Percentiles rank a stretch among this genome's conserved stretches.
Evolutionary conservation across 2,888 invertebrate genomes (phyloP).

Genomic region (Tinea trinotella): DNA sequence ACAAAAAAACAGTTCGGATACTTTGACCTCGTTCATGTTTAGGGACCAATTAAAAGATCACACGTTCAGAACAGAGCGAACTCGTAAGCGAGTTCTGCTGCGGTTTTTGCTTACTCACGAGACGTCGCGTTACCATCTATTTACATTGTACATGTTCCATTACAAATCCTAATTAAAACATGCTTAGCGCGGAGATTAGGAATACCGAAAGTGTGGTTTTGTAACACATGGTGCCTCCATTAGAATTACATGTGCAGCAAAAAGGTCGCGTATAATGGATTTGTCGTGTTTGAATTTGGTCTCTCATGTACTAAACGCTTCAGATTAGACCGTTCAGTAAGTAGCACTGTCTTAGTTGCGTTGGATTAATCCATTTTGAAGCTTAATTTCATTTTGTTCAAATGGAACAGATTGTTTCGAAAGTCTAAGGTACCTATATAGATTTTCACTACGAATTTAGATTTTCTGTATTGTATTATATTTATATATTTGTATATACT

Average conservation of each 20-base stretch:
- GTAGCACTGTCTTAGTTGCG: conserved; percentile 1
- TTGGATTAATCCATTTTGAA: not conserved
- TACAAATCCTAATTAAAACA: conserved; percentile 20
- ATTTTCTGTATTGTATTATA: too few species aligned
- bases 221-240: conserved; percentile 30
- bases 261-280: conserved; percentile 29
- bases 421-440: too few species aligned
- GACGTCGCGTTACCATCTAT: not conserved
- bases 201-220: conserved; percentile 21
- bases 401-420: not conserved
- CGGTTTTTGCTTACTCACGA: not conserved
- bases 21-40: too few species aligned
- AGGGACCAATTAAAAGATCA: too few species aligned
- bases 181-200: conserved; percentile 19
- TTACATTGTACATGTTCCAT: conserved; percentile 3
- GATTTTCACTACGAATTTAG: too few species aligned
- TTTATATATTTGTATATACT: too few species aligned
- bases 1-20: too few species aligned
- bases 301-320: not conserved
- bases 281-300: conserved; percentile 18
- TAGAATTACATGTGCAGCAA: conserved; percentile 36
- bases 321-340: conserved; percentile 14
- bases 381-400: not conserved
- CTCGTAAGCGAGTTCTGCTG: not conserved
- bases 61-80: not conserved